Conservation (phyloP, 2,797 vertebrate species). For the Botia almorhae region DNA sequence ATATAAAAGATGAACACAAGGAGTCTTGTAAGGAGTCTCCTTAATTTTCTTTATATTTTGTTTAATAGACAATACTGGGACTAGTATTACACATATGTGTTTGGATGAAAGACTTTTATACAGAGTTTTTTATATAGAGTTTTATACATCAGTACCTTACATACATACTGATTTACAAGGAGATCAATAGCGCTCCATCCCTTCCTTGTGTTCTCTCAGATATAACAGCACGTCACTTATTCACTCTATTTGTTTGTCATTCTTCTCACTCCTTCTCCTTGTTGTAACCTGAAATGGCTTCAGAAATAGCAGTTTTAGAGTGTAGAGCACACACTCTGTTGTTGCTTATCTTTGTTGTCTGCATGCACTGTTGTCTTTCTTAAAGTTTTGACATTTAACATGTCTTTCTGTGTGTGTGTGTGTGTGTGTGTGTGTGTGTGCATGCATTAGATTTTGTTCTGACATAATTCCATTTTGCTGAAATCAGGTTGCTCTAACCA, state of each 20-base stretch:
- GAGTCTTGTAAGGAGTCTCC: too few relatives aligned
- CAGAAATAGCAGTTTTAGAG: background rate
- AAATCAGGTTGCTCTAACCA: constrained; percentile 23
- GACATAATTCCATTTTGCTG: too few relatives aligned
- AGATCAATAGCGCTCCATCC: constrained; percentile 35
- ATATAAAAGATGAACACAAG: too few relatives aligned
- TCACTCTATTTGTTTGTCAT: constrained; percentile 33
- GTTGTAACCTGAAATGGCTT: constrained; percentile 2
- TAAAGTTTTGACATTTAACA: background rate
- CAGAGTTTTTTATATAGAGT: background rate
- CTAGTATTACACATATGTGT: too few relatives aligned
- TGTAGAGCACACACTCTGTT: background rate
- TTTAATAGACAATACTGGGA: too few relatives aligned
- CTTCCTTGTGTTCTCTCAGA: constrained; percentile 36
- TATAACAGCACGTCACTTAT: constrained; percentile 34
- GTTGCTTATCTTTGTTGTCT: constrained; percentile 17
- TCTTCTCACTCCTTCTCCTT: background rate
- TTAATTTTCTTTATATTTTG: too few relatives aligned
- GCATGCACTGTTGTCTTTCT: background rate
- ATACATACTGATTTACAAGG: constrained; percentile 7
- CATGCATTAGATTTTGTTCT: constrained; percentile 6
- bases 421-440: background rate
- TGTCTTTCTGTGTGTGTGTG: constrained; percentile 1
- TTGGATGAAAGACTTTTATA: too few relatives aligned
- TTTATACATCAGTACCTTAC: background rate